phyloP scores from a whole-genome alignment of 2,113 vertebrate genomes.

The Oceanodroma tethys region DNA sequence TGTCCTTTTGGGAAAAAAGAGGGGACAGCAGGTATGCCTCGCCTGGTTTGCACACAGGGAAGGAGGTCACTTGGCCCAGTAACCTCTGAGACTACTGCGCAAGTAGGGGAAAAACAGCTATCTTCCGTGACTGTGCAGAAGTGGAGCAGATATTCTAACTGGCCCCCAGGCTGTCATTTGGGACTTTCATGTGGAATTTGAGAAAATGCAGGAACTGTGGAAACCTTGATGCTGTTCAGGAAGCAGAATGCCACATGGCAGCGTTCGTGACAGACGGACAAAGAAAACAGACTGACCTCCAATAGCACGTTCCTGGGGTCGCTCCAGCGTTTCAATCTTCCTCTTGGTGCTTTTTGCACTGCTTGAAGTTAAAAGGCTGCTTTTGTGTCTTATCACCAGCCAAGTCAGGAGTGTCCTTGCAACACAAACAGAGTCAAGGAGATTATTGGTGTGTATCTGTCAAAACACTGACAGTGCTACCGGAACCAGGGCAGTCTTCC shows the following conservation, averaged over 20 bases:
- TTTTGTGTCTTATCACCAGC: neutral
- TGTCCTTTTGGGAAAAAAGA: neutral
- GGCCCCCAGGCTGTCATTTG: neutral
- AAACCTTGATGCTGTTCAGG: neutral
- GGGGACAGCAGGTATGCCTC: neutral
- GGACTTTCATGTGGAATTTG: neutral
- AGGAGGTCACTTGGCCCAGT: neutral
- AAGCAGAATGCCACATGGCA: neutral
- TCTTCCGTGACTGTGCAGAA: neutral
- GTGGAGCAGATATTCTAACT: neutral
- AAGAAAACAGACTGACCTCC: neutral
- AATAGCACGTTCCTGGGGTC: neutral
- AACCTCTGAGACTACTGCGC: rapidly evolving
- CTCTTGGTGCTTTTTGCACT: neutral
- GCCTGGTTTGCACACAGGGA: neutral
- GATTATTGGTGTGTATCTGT: neutral
- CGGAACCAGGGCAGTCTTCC: neutral
- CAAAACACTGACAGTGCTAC: neutral
- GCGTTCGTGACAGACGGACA: rapidly evolving
- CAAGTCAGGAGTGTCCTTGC: neutral
- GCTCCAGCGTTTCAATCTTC: neutral
- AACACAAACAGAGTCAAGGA: neutral
- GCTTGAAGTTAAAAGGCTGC: neutral
- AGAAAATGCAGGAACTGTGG: neutral
- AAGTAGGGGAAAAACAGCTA: neutral